A percentile compares a stretch with the other conserved stretches of the same genome.
phyloP scores from a whole-genome alignment of 2,797 vertebrate species.

The Pseudochromis fuscus region DNA sequence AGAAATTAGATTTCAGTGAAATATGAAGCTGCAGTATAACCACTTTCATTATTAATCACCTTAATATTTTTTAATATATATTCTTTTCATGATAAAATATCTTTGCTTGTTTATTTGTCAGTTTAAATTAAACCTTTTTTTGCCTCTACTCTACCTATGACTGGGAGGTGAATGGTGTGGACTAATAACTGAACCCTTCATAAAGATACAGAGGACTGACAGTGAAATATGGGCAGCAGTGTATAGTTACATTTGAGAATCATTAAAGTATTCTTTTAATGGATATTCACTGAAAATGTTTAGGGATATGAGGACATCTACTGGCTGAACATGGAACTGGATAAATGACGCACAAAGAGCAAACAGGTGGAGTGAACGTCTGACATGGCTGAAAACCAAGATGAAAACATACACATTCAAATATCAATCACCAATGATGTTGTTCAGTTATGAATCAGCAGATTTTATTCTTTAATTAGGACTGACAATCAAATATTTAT shows the following conservation, averaged over 20 bases:
- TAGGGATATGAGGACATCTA: slow-evolving; percentile 69
- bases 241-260: neutral
- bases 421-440: neutral
- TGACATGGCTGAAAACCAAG: neutral
- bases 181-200: neutral
- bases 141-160: neutral
- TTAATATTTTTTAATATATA: too few relatives aligned
- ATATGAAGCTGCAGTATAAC: neutral
- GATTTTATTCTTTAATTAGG: neutral
- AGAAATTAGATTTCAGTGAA: neutral
- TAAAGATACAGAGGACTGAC: neutral
- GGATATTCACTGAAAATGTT: slow-evolving; percentile 7
- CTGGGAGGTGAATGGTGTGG: neutral
- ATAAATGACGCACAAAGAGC: neutral
- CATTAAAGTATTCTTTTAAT: neutral
- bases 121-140: neutral
- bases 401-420: neutral
- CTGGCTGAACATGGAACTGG: slow-evolving; percentile 56
- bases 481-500: neutral
- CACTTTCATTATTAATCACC: too few relatives aligned
- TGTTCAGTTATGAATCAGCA: neutral
- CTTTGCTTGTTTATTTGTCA: too few relatives aligned
- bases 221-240: neutral
- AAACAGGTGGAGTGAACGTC: neutral
- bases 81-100: too few relatives aligned